Percentiles rank a stretch among this genome's conserved stretches.
These are phyloP conservation scores for Anableps anableps DNA, from an alignment of 2,797 vertebrate genomes.

Conservation along the genomic window DNA sequence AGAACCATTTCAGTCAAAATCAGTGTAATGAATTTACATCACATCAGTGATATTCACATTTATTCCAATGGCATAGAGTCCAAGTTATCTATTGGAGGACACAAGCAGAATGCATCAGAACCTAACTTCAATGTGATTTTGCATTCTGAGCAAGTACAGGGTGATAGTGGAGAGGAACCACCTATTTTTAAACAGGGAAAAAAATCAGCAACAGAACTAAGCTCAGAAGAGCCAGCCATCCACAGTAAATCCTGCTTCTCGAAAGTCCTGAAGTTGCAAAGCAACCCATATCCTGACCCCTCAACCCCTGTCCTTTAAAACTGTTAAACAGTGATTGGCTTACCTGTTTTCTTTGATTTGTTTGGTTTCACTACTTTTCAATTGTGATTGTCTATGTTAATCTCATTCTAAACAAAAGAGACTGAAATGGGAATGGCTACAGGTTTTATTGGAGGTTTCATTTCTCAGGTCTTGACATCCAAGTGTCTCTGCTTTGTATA, in stretches of 20 bases:
- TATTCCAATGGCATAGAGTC: no score
- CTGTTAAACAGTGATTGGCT: not conserved
- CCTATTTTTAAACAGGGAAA: no score
- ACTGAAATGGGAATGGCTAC: not conserved
- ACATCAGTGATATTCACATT: no score
- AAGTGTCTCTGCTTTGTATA: not conserved
- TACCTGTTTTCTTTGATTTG: not conserved
- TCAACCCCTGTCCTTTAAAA: not conserved
- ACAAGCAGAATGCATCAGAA: no score
- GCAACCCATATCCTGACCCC: not conserved
- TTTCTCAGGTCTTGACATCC: not conserved
- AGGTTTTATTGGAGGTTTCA: not conserved
- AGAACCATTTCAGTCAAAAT: no score
- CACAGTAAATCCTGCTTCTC: not conserved
- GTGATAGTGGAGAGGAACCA: no score
- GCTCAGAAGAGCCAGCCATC: not conserved
- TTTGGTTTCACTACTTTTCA: not conserved
- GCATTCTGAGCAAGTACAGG: no score
- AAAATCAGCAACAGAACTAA: not conserved
- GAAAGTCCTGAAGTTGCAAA: not conserved
- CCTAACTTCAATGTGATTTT: no score
- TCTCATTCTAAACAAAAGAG: not conserved
- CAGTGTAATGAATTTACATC: no score
- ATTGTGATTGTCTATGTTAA: not conserved
- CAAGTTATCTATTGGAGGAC: no score